These are phyloP conservation scores for Dendrolimus punctatus DNA, from an alignment of 1,140 invertebrate species.

Conservation along the genomic window DNA sequence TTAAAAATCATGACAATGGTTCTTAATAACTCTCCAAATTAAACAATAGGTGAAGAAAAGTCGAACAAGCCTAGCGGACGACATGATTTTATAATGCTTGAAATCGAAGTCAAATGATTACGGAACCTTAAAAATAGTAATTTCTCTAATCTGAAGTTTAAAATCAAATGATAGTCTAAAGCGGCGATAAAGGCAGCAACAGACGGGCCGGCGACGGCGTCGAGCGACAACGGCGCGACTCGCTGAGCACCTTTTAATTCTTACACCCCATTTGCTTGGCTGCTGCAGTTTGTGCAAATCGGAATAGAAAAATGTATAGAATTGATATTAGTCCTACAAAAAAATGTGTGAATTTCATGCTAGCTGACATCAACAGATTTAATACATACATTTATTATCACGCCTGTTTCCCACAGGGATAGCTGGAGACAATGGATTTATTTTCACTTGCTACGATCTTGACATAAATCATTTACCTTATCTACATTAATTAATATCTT, in stretches of 20 bases:
- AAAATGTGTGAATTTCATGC: background rate
- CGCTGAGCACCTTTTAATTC: constrained; percentile 64
- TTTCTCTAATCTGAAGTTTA: constrained; percentile 32
- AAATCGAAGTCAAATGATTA: no score
- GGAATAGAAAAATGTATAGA: constrained; percentile 12
- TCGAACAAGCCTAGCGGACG: no score
- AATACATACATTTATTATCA: background rate
- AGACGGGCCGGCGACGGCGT: constrained; percentile 23
- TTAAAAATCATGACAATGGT: no score
- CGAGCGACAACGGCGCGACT: constrained; percentile 16
- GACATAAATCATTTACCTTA: no score
- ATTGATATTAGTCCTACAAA: constrained; percentile 2
- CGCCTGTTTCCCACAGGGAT: no score
- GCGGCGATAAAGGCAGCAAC: constrained; percentile 43
- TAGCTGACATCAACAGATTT: background rate
- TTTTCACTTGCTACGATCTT: no score
- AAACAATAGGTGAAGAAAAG: no score
- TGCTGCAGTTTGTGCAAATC: constrained; percentile 33
- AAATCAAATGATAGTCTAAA: constrained; percentile 37
- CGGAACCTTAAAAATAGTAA: background rate
- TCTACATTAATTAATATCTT: no score
- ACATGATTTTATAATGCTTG: no score
- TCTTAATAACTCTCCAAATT: no score
- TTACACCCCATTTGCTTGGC: constrained; percentile 58
- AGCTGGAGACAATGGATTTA: no score